phyloP scores from a whole-genome alignment of 2,113 vertebrate genomes.

The Propithecus coquereli region DNA sequence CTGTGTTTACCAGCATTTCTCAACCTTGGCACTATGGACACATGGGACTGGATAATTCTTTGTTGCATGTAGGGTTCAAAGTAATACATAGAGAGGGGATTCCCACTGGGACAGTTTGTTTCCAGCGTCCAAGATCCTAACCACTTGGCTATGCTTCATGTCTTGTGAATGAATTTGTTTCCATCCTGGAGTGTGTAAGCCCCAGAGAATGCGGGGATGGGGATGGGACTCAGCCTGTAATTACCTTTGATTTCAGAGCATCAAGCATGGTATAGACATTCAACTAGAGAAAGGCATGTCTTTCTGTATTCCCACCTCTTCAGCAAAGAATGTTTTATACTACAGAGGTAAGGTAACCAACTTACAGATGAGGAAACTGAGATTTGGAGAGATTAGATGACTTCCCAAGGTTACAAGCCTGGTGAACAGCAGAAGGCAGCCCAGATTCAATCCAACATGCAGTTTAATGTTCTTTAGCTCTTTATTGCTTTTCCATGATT shows the following conservation, averaged over 20 bases:
- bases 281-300: background rate
- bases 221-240: background rate
- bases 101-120: too few species aligned
- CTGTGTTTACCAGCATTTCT: background rate
- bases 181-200: rapidly evolving
- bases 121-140: background rate
- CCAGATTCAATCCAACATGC: background rate
- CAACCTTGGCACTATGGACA: background rate
- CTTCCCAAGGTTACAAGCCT: background rate
- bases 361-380: background rate
- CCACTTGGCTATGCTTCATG: background rate
- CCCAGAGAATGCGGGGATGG: rapidly evolving
- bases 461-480: background rate
- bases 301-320: background rate
- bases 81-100: background rate
- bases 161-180: background rate
- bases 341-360: background rate
- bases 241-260: background rate
- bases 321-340: background rate
- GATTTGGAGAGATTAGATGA: background rate
- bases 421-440: background rate
- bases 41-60: background rate
- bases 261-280: background rate
- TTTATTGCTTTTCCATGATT: too few species aligned
- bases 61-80: background rate